phyloP scores from a whole-genome alignment of 2,797 vertebrate species.

The Antennarius maculatus region DNA sequence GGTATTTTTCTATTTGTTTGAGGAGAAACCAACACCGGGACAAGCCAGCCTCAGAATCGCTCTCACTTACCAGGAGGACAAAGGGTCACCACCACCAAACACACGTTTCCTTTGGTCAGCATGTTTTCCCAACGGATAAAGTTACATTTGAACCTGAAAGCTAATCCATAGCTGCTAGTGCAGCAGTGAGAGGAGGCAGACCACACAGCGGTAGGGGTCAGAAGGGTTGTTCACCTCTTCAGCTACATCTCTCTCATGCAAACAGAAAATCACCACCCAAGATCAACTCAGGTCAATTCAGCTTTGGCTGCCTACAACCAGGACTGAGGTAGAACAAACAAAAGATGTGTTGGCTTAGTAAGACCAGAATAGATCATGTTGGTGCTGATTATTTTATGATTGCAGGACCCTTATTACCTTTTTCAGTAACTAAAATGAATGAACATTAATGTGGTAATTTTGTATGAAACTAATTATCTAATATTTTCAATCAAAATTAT shows the following conservation, averaged over 20 bases:
- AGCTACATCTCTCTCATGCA: slow-evolving; percentile 26
- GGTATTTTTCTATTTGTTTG: slow-evolving; percentile 54
- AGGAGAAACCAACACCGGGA: slow-evolving; percentile 52
- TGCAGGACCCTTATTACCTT: neutral
- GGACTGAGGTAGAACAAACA: no score
- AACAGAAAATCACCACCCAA: slow-evolving; percentile 20
- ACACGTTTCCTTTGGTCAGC: slow-evolving; percentile 69
- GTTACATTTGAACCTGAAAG: slow-evolving; percentile 65
- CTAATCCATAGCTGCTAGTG: slow-evolving; percentile 59
- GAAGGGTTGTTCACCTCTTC: slow-evolving; percentile 34
- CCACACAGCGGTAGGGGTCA: slow-evolving; percentile 69
- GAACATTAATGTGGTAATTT: neutral
- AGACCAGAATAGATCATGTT: slow-evolving; percentile 4
- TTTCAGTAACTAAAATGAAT: neutral
- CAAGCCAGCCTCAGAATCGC: slow-evolving; percentile 35
- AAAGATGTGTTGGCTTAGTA: neutral
- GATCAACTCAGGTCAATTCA: slow-evolving; percentile 36
- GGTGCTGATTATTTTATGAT: neutral
- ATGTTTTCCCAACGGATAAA: slow-evolving; percentile 75
- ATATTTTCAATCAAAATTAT: neutral
- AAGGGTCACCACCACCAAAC: slow-evolving; percentile 65
- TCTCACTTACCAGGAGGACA: slow-evolving; percentile 54
- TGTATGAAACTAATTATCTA: neutral
- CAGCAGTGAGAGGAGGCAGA: slow-evolving; percentile 39
- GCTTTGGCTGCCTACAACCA: slow-evolving; percentile 1